Conservation (phyloP, 2,888 invertebrate species). For the Glomeris marginata region DNA sequence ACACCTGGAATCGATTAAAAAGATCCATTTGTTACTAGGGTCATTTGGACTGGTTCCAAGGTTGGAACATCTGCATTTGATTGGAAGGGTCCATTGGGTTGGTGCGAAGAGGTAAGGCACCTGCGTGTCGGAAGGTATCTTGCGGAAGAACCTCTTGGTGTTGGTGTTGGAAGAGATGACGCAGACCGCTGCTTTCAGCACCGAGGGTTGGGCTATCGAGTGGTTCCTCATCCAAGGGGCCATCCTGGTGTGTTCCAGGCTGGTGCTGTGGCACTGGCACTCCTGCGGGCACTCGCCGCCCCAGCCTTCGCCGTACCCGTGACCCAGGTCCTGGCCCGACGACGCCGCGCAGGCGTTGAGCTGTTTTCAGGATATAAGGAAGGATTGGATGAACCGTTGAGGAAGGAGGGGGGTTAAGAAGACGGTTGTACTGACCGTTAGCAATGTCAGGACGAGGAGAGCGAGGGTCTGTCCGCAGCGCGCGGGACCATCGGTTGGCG, state of each 20-base stretch:
- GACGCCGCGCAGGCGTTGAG: background rate
- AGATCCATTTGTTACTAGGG: too few species aligned
- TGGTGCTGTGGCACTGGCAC: constrained; percentile 15
- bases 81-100: too few species aligned
- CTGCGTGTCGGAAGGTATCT: constrained; percentile 14
- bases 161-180: constrained; percentile 13
- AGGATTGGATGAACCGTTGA: too few species aligned
- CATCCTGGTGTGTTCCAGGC: constrained; percentile 12
- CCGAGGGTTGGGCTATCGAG: background rate
- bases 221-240: constrained; percentile 12
- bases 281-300: constrained; percentile 14
- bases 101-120: too few species aligned
- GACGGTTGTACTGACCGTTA: too few species aligned
- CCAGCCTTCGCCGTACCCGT: constrained; percentile 8
- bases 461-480: too few species aligned
- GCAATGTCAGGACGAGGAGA: too few species aligned
- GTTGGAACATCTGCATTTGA: too few species aligned
- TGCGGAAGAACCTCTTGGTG: constrained; percentile 7
- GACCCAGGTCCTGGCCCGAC: background rate
- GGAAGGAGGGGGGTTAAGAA: too few species aligned
- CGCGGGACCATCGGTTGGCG: too few species aligned
- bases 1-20: constrained; percentile 24
- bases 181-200: constrained; percentile 15
- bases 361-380: too few species aligned
- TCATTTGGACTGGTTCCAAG: too few species aligned